Conservation (phyloP, 2,888 invertebrate genomes). For the Epistrophe grossulariae region DNA sequence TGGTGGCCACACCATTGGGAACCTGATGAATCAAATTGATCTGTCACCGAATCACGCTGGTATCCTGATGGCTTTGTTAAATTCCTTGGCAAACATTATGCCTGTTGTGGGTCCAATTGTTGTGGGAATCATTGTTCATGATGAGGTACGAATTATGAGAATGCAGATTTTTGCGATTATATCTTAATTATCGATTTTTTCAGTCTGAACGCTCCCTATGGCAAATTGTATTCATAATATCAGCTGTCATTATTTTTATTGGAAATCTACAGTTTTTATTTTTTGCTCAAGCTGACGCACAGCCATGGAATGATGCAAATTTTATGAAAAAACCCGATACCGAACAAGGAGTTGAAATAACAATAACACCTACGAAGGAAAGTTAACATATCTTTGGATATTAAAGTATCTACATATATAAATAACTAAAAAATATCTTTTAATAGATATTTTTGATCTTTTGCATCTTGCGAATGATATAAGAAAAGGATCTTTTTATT, state of each 20-base stretch:
- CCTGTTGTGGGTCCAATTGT: slow-evolving; percentile 86
- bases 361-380: no score
- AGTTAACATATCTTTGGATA: no score
- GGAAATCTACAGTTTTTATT: slow-evolving; percentile 88
- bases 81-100: slow-evolving; percentile 85
- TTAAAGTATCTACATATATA: no score
- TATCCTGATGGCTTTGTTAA: slow-evolving; percentile 87
- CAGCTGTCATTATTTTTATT: slow-evolving; percentile 87
- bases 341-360: no score
- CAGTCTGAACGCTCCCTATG: slow-evolving; percentile 87
- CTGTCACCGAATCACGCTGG: slow-evolving; percentile 88
- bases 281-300: slow-evolving; percentile 86
- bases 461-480: no score
- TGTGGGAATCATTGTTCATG: slow-evolving; percentile 84
- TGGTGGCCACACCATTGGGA: slow-evolving; percentile 84
- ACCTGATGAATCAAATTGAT: slow-evolving; percentile 85
- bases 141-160: slow-evolving; percentile 79
- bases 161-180: background rate
- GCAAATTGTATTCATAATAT: slow-evolving; percentile 88
- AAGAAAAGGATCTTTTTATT: no score
- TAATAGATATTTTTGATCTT: no score
- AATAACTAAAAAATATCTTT: no score
- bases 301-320: slow-evolving; percentile 87
- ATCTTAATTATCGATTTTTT: slow-evolving; percentile 26
- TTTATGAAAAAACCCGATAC: background rate